phyloP scores from a whole-genome alignment of 2,797 vertebrate species.

The Rhyacichthys aspro region DNA sequence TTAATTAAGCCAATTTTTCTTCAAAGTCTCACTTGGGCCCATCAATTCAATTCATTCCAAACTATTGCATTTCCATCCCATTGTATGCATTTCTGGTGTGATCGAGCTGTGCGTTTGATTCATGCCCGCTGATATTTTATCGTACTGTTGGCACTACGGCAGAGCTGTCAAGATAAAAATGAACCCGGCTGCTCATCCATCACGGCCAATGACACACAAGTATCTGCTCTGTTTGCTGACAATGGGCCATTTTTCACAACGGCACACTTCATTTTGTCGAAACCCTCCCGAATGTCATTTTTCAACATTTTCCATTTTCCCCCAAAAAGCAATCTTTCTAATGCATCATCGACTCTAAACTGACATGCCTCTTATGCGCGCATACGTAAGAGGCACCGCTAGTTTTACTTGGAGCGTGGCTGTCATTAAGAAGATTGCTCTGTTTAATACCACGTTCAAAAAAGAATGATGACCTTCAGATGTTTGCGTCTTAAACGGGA shows the following conservation, averaged over 20 bases:
- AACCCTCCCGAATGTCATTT: slow-evolving; percentile 40
- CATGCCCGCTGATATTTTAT: slow-evolving; percentile 38
- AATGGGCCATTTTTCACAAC: slow-evolving; percentile 48
- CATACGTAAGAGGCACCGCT: not conserved
- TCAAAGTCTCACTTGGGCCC: not conserved
- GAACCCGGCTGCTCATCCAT: slow-evolving; percentile 49
- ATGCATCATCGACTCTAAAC: slow-evolving; percentile 19
- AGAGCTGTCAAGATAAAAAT: slow-evolving; percentile 42
- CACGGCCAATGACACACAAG: slow-evolving; percentile 44
- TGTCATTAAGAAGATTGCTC: slow-evolving; percentile 25
- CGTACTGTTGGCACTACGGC: slow-evolving; percentile 16
- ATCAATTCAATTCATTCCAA: slow-evolving; percentile 3
- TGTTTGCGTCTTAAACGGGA: slow-evolving; percentile 1
- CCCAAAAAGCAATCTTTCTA: slow-evolving; percentile 45
- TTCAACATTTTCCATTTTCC: slow-evolving; percentile 40
- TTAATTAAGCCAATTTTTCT: too few relatives aligned
- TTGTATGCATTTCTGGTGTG: not conserved
- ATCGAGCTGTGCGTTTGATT: slow-evolving; percentile 25
- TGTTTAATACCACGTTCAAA: slow-evolving; percentile 11
- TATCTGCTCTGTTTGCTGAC: slow-evolving; percentile 57
- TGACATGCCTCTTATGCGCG: not conserved
- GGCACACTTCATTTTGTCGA: slow-evolving; percentile 47
- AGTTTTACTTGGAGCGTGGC: not conserved
- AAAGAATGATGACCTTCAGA: slow-evolving; percentile 15
- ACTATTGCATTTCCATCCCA: not conserved